These are phyloP conservation scores for Peromyscus maniculatus DNA, from an alignment of 2,113 vertebrate genomes.

Conservation along the genomic window DNA sequence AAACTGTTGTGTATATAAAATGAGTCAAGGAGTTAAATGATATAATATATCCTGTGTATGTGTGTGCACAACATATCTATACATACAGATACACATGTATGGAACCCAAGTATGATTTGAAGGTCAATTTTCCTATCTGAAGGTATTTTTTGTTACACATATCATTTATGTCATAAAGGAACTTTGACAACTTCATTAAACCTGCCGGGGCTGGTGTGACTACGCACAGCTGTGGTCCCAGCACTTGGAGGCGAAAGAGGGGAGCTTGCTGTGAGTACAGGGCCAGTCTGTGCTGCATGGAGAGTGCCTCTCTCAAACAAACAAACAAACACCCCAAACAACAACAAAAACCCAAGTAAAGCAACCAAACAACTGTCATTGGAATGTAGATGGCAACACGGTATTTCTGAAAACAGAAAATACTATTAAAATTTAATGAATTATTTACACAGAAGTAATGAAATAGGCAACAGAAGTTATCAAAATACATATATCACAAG, in stretches of 20 bases:
- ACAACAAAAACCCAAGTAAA: background rate
- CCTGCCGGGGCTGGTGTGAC: no score
- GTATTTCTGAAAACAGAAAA: constrained; percentile 9
- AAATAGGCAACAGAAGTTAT: constrained; percentile 14
- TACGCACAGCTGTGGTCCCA: background rate
- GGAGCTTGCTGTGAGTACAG: no score
- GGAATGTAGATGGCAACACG: background rate
- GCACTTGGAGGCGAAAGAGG: background rate
- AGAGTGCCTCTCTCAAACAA: background rate
- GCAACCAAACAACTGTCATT: background rate
- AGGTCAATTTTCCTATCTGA: background rate
- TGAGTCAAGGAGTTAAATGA: background rate
- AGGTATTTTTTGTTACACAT: background rate
- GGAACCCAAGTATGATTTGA: background rate
- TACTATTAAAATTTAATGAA: background rate
- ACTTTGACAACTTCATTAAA: background rate
- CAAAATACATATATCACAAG: background rate
- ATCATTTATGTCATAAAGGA: background rate
- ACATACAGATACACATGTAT: background rate
- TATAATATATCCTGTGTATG: background rate
- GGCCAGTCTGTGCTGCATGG: background rate
- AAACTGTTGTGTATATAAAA: background rate
- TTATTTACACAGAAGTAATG: background rate
- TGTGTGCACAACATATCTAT: background rate
- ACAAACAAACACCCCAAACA: background rate